Base-by-base conservation (phyloP, 2,888 invertebrate species). In the Girardia tigrina region DNA sequence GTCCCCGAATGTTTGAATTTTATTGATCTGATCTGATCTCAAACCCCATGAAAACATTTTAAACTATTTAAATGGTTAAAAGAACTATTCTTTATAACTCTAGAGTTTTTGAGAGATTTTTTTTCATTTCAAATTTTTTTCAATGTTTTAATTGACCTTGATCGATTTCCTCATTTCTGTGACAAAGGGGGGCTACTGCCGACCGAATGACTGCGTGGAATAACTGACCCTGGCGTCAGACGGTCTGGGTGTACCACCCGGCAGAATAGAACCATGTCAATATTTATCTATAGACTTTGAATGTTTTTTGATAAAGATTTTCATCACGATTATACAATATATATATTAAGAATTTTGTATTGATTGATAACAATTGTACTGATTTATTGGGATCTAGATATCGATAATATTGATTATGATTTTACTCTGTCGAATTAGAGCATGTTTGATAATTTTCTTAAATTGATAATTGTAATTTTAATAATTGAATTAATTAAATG, bases 381-480 rank as follows among this genome's bases (percentile, higher is more conserved):
- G 56, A 56, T 56, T 4, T 56, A 8, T 56, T 56, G 56, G n/a
- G 56, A 36, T 56, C 4, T n/a, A n/a, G 23, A 56, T 56, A 56
- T 56, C 56, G n/a, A 56, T 56, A 20, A 56, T 56, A 56, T 20
- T 56, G 56, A 56, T 16, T 56, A n/a, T n/a, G n/a, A n/a, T n/a
- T n/a, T 56, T 56, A 56, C 56, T 56, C 56, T 56, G 56, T 56
- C 56, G 56, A 56, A 56, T 56, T 56, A 56, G 56, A 56, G 56
- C 56, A 56, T 56, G 56, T 56, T 56, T 56, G 56, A 56, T 56
- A 56, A 56, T 56, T 56, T 56, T 56, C 56, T n/a, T 56, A n/a
- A 56, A 4, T 56, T 8, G n/a, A n/a, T 36, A 36, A 12, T 12
- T 36, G 36, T 36, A 36, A 36, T 36, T 36, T 2, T 56, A 56